Conservation (phyloP, 2,888 invertebrate genomes). For the Athrips mouffetella region DNA sequence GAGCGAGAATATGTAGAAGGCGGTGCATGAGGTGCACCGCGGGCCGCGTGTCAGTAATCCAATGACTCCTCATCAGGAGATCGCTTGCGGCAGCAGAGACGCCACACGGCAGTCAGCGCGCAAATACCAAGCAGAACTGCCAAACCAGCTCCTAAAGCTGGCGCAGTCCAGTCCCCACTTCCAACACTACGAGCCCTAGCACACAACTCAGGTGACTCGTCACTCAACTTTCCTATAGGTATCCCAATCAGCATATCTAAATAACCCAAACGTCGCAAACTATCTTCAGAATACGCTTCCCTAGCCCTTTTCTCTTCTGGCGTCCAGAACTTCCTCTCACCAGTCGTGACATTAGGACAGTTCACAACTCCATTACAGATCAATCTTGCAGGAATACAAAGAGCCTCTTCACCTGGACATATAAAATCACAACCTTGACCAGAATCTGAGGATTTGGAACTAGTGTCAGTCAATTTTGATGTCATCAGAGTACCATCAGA, state of each 20-base stretch:
- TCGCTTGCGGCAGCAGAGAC: constrained; percentile 79
- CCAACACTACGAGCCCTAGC: constrained; percentile 69
- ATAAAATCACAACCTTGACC: constrained; percentile 87
- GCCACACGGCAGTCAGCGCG: constrained; percentile 79
- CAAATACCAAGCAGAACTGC: constrained; percentile 77
- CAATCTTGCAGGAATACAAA: constrained; percentile 89
- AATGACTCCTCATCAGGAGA: constrained; percentile 79
- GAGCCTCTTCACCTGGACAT: constrained; percentile 89
- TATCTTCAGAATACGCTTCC: constrained; percentile 79
- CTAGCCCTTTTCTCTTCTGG: constrained; percentile 70
- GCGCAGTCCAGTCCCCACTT: constrained; percentile 80
- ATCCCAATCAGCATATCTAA: constrained; percentile 65
- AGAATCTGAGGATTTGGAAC: constrained; percentile 52
- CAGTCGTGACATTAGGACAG: constrained; percentile 85
- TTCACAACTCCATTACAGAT: constrained; percentile 93
- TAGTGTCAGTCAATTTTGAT: constrained; percentile 83
- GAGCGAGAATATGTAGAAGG: constrained; percentile 65
- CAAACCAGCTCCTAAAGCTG: constrained; percentile 79
- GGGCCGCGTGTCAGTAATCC: constrained; percentile 80
- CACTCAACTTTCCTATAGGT: constrained; percentile 78
- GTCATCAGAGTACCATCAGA: constrained; percentile 88
- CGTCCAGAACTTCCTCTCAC: constrained; percentile 72
- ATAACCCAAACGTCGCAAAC: constrained; percentile 78
- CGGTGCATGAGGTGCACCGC: constrained; percentile 71
- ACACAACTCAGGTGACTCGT: constrained; percentile 88